Base-by-base conservation (phyloP, 1,140 invertebrate species). In the Leptopilina boulardi region DNA sequence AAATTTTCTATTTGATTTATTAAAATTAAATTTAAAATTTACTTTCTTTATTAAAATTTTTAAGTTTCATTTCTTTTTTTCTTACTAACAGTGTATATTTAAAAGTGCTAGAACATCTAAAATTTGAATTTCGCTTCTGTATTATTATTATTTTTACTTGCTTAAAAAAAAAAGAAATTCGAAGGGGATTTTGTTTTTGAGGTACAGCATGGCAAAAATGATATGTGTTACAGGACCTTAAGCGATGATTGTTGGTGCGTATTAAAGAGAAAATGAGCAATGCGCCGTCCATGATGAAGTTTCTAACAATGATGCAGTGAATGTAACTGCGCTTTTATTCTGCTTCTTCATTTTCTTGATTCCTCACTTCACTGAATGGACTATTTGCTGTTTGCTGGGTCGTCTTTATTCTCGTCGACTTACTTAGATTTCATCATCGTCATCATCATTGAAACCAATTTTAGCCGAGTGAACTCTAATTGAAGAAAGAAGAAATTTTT, bases 201-300 rank as follows among this genome's bases (percentile, higher is more conserved):
- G 85, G 80, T 86, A 85, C 79, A 86, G 82, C 79, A 71, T 82
- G 79, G 80, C 82, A 83, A 82, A 85, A 86, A 84, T 87, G 78
- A 73, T 87, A 76, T 88, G 74, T 89, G 87, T 89, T 89, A 70
- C 87, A 89, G 87, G 87, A 81, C 76, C 79, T 84, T 88, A 89
- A n/a, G 85, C 80, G 77, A 74, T 71, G 44, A 87, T 78, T 38
- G 5, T 4, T 4, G 71, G 87, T 84, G 85, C 87, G 80, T 82
- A 80, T 89, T 88, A 88, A 85, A 84, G 85, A 81, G 71, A 80
- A n/a, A n/a, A 82, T 79, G 75, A 83, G 75, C 82, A 86, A 66
- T 34, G 6, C 66, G 71, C 38, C n/a, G 38, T 41, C 71, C 38
- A 72, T 4, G 71, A 72, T 72, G 71, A 41, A 23, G 42, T 72